Percentiles rank a stretch among this genome's conserved stretches.
Conservation (phyloP, 2,113 vertebrate species). For the Setophaga kirtlandii region DNA sequence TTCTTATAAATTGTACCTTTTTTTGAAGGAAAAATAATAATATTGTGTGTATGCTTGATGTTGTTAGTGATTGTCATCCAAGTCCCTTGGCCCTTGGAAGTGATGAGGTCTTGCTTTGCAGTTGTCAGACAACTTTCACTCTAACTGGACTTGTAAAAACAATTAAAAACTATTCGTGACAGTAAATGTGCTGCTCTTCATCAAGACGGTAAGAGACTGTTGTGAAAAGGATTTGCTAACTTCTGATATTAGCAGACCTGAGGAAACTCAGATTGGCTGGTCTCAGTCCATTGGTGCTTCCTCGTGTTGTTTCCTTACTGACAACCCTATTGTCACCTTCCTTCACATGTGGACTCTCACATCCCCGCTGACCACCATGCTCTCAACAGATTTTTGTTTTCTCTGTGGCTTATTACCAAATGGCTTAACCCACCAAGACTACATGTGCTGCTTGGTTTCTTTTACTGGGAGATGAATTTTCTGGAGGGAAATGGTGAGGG, state of each 20-base stretch:
- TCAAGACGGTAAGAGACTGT: background rate
- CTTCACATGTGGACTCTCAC: fast-evolving
- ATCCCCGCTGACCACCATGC: fast-evolving
- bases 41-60: fast-evolving
- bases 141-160: background rate
- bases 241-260: background rate
- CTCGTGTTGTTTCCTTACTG: background rate
- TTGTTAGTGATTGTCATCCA: background rate
- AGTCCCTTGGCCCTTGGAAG: background rate
- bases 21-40: background rate
- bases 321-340: background rate
- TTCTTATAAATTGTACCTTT: background rate
- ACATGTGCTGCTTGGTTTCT: background rate
- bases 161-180: background rate
- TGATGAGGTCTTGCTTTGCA: background rate
- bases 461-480: background rate
- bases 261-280: background rate
- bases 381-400: background rate
- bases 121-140: background rate
- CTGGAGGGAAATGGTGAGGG: background rate
- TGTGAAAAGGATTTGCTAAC: background rate
- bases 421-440: background rate
- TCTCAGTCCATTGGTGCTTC: fast-evolving
- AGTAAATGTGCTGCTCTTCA: background rate
- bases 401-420: background rate